phyloP scores from a whole-genome alignment of 2,888 invertebrate species.

The Euplagia quadripunctaria region DNA sequence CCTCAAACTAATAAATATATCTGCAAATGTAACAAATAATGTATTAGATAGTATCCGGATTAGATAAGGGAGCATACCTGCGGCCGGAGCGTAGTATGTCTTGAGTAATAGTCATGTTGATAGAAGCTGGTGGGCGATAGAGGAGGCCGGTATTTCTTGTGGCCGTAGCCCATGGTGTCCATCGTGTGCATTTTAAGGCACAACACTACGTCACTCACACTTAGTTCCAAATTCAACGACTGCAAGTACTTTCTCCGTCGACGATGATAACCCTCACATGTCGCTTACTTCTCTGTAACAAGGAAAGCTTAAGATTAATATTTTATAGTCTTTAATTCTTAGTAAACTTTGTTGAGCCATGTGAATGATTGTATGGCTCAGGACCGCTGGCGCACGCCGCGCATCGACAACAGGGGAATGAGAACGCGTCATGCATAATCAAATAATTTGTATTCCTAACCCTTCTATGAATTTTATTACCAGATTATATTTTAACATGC shows the following conservation, averaged over 20 bases:
- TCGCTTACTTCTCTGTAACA: slow-evolving; percentile 57
- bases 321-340: background rate
- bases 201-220: slow-evolving; percentile 54
- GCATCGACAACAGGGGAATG: slow-evolving; percentile 53
- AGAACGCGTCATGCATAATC: slow-evolving; percentile 54
- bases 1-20: background rate
- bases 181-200: slow-evolving; percentile 81
- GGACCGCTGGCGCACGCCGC: slow-evolving; percentile 46
- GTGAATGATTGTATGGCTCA: slow-evolving; percentile 37
- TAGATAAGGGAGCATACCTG: slow-evolving; percentile 69
- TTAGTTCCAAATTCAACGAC: slow-evolving; percentile 28
- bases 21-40: slow-evolving; percentile 11
- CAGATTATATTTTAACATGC: background rate
- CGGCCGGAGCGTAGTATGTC: slow-evolving; percentile 83
- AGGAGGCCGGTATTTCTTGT: slow-evolving; percentile 89
- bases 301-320: slow-evolving; percentile 24
- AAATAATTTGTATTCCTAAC: slow-evolving; percentile 35
- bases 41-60: slow-evolving; percentile 15
- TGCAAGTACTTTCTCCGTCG: slow-evolving; percentile 9
- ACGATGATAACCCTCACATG: slow-evolving; percentile 50
- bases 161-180: slow-evolving; percentile 89
- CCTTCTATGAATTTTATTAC: slow-evolving; percentile 1
- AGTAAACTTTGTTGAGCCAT: slow-evolving; percentile 38
- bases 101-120: slow-evolving; percentile 85
- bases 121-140: slow-evolving; percentile 88